Evolutionary conservation across 2,888 invertebrate genomes (phyloP), one percentile per base, ranked within the genome.

Genomic region (Hecatera dysodea): DNA sequence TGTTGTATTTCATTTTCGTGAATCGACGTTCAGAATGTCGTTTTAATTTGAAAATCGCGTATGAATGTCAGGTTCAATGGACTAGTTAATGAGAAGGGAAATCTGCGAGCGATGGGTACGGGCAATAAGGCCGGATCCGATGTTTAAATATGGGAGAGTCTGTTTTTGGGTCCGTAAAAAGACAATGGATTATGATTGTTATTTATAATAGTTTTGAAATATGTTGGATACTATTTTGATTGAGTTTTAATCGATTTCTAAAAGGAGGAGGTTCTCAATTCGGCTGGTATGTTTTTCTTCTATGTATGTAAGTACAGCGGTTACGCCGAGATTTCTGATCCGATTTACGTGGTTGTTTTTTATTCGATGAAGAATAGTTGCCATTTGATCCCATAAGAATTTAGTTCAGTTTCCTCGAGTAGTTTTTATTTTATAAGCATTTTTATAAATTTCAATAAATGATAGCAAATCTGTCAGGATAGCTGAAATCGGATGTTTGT

Each of bases 21-120:
- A 67, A 67, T 80, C 68, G 67, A 71, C 56, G 59, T 66, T 63
- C 56, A 46, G 55, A 67, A 53, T 72, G 56, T 73, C 55, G 55
- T 69, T 83, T 77, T 68, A 80, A 80, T 81, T 81, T 61, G 42
- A 36, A 39, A 52, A 50, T 67, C 60, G 56, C 61, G 24, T 69
- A 68, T 33, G 66, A 33, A 36, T 62, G 63, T 62, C 69, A 67
- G 55, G 59, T 66, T 60, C 67, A 64, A 66, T 48, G 71, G 53
- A 56, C 53, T 60, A 69, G 29, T 72, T 82, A 79, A 75, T 79
- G 67, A 65, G 72, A 59, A 24, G 62, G 27, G 63, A 52, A 60
- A 48, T 60, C 65, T 82, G 78, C 24, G 42, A 27, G 48, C 46
- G 75, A 78, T 60, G 78, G 53, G 53, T 65, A 67, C 48, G 44